These are phyloP conservation scores for Lamprotornis superbus DNA, from an alignment of 2,113 vertebrate species.

Conservation along the genomic window DNA sequence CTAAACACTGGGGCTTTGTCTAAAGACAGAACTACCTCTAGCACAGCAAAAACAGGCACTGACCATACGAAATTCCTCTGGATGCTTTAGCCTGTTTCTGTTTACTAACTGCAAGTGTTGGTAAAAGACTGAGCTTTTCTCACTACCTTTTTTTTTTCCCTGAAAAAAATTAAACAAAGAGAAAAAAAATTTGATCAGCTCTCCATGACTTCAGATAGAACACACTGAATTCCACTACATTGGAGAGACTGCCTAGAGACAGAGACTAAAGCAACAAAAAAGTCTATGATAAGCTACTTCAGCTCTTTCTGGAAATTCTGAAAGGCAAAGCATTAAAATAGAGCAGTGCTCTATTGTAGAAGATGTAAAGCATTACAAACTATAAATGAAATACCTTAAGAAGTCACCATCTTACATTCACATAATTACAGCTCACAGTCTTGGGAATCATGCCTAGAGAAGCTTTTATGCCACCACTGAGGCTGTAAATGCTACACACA, in stretches of 20 bases:
- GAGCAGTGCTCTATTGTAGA: background rate
- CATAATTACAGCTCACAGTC: background rate
- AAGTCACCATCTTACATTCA: background rate
- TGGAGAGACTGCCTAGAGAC: background rate
- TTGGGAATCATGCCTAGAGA: background rate
- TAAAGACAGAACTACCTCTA: background rate
- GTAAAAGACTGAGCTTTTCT: background rate
- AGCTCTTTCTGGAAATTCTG: background rate
- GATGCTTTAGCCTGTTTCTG: background rate
- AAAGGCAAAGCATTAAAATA: background rate
- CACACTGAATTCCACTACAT: background rate
- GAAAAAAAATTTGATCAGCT: background rate
- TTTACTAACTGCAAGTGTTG: background rate
- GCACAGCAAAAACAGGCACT: background rate
- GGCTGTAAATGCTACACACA: background rate
- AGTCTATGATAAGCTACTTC: background rate
- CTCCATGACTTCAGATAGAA: background rate
- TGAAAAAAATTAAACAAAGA: background rate
- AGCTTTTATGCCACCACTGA: background rate
- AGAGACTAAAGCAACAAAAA: background rate
- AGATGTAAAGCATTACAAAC: background rate
- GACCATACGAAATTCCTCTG: background rate
- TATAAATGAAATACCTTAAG: background rate
- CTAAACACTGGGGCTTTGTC: background rate
- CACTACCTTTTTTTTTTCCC: rapidly evolving